These are phyloP conservation scores for Pseudotriccus pelzelni DNA, from an alignment of 2,797 vertebrate species.

Conservation along the genomic window DNA sequence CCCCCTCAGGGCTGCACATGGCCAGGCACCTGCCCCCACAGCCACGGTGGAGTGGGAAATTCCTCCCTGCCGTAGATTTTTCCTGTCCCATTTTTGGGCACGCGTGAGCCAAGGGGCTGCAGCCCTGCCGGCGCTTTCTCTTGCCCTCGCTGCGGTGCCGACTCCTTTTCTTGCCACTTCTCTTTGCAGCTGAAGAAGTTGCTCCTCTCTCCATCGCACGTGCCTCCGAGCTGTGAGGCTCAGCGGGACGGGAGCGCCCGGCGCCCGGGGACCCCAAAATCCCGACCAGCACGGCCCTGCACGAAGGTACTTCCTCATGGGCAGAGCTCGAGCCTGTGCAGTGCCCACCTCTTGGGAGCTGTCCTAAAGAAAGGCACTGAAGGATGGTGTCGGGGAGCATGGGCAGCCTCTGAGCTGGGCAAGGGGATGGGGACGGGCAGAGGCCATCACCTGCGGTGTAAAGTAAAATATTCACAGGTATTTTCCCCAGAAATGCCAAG, in stretches of 20 bases:
- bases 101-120: background rate
- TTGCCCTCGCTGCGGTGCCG: background rate
- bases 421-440: background rate
- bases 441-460: background rate
- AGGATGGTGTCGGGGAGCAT: accelerated
- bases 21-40: background rate
- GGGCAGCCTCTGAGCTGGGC: background rate
- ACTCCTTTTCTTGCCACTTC: conserved; percentile 61
- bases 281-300: conserved; percentile 79
- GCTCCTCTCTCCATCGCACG: conserved; percentile 89
- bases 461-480: no score
- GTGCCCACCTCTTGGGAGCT: background rate
- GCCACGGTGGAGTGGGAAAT: background rate
- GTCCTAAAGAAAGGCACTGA: background rate
- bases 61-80: background rate
- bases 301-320: conserved; percentile 82
- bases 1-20: background rate
- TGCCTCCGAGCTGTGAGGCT: conserved; percentile 78
- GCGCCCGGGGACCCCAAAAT: conserved; percentile 81
- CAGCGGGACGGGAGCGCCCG: conserved; percentile 83
- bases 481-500: no score
- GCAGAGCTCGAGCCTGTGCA: background rate
- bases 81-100: background rate
- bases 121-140: accelerated
- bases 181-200: conserved; percentile 89